These are phyloP conservation scores for Pantherophis vulpinus DNA, from an alignment of 2,797 vertebrate genomes.

Conservation along the genomic window DNA sequence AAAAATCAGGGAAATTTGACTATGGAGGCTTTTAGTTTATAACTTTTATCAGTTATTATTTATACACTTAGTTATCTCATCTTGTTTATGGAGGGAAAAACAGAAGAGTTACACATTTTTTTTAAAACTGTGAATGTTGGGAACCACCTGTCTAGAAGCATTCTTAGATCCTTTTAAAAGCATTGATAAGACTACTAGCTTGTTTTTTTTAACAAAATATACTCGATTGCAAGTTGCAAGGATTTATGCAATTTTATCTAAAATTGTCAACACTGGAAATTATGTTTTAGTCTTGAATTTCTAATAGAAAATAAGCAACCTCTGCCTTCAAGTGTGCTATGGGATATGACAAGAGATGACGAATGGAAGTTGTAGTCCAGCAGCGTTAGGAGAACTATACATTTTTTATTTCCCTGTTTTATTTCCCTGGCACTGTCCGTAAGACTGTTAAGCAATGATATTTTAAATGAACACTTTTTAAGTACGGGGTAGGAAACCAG, in stretches of 20 bases:
- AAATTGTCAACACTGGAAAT: conserved; percentile 41
- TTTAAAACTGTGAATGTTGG: background rate
- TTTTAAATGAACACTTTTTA: background rate
- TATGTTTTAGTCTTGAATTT: conserved; percentile 22
- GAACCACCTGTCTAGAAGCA: background rate
- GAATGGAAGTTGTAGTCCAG: background rate
- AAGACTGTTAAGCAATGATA: background rate
- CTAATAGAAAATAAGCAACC: background rate
- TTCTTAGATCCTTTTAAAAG: background rate
- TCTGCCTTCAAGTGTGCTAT: background rate
- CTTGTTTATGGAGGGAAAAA: background rate
- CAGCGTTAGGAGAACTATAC: background rate
- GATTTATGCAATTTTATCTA: conserved; percentile 22
- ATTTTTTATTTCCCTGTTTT: background rate
- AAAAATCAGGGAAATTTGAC: background rate
- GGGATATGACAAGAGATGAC: background rate
- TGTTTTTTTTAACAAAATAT: background rate
- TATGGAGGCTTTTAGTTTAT: background rate
- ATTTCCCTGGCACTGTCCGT: background rate
- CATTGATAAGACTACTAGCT: background rate
- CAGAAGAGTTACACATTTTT: background rate
- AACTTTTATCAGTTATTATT: background rate
- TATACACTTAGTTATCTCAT: background rate
- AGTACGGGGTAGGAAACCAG: background rate
- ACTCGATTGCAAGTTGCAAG: conserved; percentile 25